These are phyloP conservation scores for Dipodomys spectabilis DNA, from an alignment of 2,113 vertebrate genomes.

Conservation along the genomic window DNA sequence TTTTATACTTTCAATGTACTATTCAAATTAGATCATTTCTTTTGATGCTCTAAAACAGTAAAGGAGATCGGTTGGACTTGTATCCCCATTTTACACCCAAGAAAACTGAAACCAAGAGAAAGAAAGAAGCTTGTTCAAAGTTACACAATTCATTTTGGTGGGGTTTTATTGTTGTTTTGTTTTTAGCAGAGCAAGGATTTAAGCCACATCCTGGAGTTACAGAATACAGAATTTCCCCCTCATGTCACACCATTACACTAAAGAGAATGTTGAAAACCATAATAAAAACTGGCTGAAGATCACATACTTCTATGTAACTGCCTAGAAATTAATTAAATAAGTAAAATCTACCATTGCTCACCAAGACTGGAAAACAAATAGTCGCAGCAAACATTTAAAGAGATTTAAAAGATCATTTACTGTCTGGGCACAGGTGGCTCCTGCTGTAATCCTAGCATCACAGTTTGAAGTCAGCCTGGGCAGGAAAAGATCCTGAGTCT, in stretches of 20 bases:
- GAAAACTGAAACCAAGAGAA: constrained; percentile 9
- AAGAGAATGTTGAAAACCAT: not conserved
- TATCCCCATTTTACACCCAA: not conserved
- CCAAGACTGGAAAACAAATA: not conserved
- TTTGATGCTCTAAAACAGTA: constrained; percentile 58
- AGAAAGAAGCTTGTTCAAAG: not conserved
- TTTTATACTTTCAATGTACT: constrained; percentile 48
- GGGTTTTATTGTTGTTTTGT: too few relatives aligned
- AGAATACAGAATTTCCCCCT: not conserved
- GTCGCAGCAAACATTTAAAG: not conserved
- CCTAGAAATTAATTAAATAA: not conserved
- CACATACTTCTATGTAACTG: not conserved
- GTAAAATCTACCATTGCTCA: not conserved
- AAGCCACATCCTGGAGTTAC: not conserved
- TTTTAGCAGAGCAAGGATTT: not conserved
- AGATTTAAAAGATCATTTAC: not conserved
- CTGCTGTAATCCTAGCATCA: too few relatives aligned
- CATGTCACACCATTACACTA: not conserved
- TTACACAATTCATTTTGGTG: not conserved
- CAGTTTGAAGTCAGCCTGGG: too few relatives aligned
- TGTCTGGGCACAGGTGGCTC: too few relatives aligned
- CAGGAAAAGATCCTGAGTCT: too few relatives aligned
- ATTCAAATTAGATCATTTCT: constrained; percentile 48
- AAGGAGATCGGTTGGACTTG: not conserved
- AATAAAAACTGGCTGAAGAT: not conserved